Evolutionary conservation across 2,888 invertebrate genomes (phyloP).

Genomic region (Tinea pellionella): DNA sequence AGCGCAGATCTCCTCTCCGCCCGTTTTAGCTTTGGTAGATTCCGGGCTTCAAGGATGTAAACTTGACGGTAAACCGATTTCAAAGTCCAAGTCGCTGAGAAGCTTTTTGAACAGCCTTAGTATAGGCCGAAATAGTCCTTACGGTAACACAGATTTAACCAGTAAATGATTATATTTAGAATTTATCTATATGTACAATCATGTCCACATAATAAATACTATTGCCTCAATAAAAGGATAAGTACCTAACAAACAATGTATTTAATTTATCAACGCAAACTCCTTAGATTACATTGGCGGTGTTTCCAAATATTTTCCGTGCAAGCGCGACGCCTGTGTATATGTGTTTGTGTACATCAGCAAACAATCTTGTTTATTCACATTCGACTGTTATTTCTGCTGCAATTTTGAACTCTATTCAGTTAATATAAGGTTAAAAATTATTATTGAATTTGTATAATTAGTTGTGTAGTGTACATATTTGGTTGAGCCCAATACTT

Average conservation of each 20-base stretch:
- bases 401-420: constrained; percentile 30
- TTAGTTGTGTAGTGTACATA: constrained; percentile 35
- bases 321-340: constrained; percentile 38
- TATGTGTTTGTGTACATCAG: constrained; percentile 26
- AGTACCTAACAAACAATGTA: constrained; percentile 24
- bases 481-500: constrained; percentile 49
- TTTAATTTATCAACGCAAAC: constrained; percentile 59
- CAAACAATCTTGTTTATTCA: neutral
- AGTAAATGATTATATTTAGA: neutral
- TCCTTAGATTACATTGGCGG: constrained; percentile 54
- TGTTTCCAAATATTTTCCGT: constrained; percentile 65
- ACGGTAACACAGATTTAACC: too few species aligned
- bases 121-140: too few species aligned
- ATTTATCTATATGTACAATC: too few species aligned
- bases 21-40: too few species aligned
- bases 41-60: too few species aligned
- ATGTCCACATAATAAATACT: neutral
- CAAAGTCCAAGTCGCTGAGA: too few species aligned
- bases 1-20: too few species aligned
- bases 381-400: neutral
- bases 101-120: too few species aligned
- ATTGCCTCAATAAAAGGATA: constrained; percentile 4
- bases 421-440: constrained; percentile 27
- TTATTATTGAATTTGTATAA: constrained; percentile 15
- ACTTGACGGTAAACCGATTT: too few species aligned